Evolutionary conservation across 2,888 invertebrate genomes (phyloP).

Genomic region (Monoplex corrugatus): DNA sequence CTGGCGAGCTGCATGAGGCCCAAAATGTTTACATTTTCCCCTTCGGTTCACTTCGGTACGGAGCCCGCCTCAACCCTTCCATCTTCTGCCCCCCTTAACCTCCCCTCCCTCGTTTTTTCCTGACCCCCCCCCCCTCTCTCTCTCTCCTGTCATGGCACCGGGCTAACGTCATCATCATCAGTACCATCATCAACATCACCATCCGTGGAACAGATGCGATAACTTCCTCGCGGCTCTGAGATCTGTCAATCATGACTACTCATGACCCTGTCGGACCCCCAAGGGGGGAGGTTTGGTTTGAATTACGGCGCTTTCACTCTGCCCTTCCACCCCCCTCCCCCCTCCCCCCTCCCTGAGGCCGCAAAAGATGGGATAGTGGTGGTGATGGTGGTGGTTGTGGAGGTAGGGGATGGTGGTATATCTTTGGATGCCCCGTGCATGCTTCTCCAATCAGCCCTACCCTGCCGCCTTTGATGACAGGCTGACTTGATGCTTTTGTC

Average conservation of each 20-base stretch:
- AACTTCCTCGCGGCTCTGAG: conserved; percentile 17
- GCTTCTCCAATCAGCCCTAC: conserved; percentile 1
- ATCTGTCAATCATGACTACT: conserved; percentile 42
- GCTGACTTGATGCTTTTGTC: conserved; percentile 47
- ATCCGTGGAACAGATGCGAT: conserved; percentile 39
- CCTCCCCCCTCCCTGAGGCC: not conserved
- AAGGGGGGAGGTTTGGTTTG: not conserved
- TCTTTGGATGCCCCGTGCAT: not conserved
- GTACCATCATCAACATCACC: not conserved
- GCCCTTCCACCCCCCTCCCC: not conserved
- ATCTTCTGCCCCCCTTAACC: not conserved
- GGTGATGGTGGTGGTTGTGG: not conserved
- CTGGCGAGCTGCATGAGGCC: not conserved
- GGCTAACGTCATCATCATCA: no score
- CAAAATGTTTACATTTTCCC: conserved; percentile 9
- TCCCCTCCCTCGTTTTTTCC: not conserved
- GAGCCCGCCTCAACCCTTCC: not conserved
- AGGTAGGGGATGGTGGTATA: not conserved
- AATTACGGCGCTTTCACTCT: not conserved
- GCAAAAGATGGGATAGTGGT: no score
- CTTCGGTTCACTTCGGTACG: not conserved
- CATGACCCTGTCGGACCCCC: conserved; percentile 34
- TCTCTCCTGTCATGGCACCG: not conserved
- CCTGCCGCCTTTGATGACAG: conserved; percentile 47
- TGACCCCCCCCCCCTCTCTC: not conserved